A percentile compares a stretch with the other conserved stretches of the same genome.
Evolutionary conservation across 2,888 invertebrate genomes (phyloP).

Genomic region (Pogonocherus hispidulus): DNA sequence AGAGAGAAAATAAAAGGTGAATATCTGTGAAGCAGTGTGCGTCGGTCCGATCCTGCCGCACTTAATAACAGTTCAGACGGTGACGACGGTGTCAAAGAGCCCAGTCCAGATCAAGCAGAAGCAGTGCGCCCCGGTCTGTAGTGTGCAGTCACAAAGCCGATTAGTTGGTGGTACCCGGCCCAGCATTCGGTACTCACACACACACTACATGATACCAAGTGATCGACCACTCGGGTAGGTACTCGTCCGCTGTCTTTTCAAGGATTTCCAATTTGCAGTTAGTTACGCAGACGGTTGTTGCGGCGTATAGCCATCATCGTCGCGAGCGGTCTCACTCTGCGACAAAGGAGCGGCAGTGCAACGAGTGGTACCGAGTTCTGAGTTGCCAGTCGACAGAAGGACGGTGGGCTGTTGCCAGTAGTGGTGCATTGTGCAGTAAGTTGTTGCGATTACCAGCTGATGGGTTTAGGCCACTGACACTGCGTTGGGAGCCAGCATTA

Average conservation of each 20-base stretch:
- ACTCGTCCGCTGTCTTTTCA: conserved; percentile 47
- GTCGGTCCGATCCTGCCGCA: conserved; percentile 34
- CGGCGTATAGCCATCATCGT: conserved; percentile 39
- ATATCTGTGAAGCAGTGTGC: background rate
- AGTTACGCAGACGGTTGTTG: conserved; percentile 45
- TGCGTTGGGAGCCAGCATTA: conserved; percentile 14
- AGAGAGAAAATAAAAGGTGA: background rate
- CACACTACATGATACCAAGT: conserved; percentile 37
- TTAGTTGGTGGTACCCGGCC: conserved; percentile 33
- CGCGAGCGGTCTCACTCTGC: conserved; percentile 52
- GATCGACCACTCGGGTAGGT: conserved; percentile 41
- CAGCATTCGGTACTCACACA: conserved; percentile 38
- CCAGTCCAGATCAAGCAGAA: conserved; percentile 26
- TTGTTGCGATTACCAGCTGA: conserved; percentile 49
- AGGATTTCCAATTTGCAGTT: conserved; percentile 48
- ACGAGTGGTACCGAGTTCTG: conserved; percentile 30
- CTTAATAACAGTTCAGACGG: conserved; percentile 28
- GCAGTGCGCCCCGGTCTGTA: conserved; percentile 24
- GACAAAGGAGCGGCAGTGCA: conserved; percentile 54
- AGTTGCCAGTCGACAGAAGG: conserved; percentile 40
- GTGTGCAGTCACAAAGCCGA: conserved; percentile 30
- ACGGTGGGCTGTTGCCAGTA: conserved; percentile 46
- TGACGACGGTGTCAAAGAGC: conserved; percentile 36
- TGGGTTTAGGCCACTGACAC: conserved; percentile 47
- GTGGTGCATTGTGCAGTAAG: conserved; percentile 50